These are phyloP conservation scores for Danionella dracula DNA, from an alignment of 2,797 vertebrate species.

Conservation along the genomic window DNA sequence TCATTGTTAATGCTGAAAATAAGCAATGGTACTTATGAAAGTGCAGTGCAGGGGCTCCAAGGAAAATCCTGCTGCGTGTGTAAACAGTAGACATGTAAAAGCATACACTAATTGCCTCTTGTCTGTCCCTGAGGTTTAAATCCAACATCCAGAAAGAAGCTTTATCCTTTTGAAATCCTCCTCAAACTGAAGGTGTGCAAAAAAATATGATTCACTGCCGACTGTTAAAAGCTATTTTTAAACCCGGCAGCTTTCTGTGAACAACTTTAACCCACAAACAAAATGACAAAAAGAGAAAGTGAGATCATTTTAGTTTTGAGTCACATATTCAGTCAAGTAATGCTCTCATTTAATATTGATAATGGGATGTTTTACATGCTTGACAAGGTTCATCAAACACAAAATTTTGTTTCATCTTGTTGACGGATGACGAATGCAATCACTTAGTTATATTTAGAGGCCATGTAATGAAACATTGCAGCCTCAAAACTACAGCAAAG, in stretches of 20 bases:
- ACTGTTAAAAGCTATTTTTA: not conserved
- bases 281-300: not conserved
- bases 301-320: not conserved
- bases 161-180: not conserved
- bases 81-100: not conserved
- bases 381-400: not conserved
- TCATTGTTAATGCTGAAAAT: not conserved
- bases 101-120: conserved; percentile 38
- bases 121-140: conserved; percentile 17
- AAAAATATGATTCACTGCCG: not conserved
- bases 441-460: no score
- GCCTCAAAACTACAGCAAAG: no score
- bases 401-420: not conserved
- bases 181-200: not conserved
- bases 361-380: not conserved
- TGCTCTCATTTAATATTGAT: not conserved
- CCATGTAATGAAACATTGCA: no score
- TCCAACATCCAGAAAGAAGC: conserved; percentile 16
- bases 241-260: not conserved
- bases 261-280: not conserved
- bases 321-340: not conserved
- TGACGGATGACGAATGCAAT: no score
- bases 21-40: not conserved
- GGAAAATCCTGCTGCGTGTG: not conserved
- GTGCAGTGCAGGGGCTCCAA: not conserved